Evolutionary conservation across 2,797 vertebrate genomes (phyloP).

Genomic region (Cyclopterus lumpus): DNA sequence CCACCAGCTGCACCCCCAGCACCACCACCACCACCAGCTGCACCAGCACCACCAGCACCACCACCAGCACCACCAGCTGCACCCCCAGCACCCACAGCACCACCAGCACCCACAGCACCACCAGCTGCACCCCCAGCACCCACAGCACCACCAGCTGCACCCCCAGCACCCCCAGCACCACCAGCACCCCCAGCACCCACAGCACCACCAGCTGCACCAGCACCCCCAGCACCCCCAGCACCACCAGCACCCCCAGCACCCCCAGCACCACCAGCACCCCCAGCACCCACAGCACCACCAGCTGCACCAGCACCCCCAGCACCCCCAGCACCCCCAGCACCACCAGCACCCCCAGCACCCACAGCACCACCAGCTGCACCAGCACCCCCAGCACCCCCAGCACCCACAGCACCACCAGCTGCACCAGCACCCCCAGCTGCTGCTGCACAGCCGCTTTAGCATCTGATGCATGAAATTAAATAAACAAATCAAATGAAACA

Average conservation of each 20-base stretch:
- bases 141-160: background rate
- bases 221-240: background rate
- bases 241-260: background rate
- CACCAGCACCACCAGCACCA: background rate
- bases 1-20: too few species aligned
- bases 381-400: too few species aligned
- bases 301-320: too few species aligned
- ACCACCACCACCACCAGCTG: too few species aligned
- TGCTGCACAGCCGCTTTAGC: constrained; percentile 32
- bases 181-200: background rate
- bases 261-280: too few species aligned
- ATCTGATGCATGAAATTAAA: constrained; percentile 17
- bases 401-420: too few species aligned
- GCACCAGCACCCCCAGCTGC: background rate
- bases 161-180: background rate
- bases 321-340: background rate
- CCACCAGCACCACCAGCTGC: too few species aligned
- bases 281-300: background rate
- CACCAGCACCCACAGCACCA: too few species aligned
- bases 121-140: background rate
- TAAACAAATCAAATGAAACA: constrained; percentile 6
- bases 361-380: background rate
- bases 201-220: background rate
- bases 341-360: background rate
- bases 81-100: background rate